These are phyloP conservation scores for Oreochromis tanganicae DNA, from an alignment of 2,113 vertebrate genomes.

Conservation along the genomic window DNA sequence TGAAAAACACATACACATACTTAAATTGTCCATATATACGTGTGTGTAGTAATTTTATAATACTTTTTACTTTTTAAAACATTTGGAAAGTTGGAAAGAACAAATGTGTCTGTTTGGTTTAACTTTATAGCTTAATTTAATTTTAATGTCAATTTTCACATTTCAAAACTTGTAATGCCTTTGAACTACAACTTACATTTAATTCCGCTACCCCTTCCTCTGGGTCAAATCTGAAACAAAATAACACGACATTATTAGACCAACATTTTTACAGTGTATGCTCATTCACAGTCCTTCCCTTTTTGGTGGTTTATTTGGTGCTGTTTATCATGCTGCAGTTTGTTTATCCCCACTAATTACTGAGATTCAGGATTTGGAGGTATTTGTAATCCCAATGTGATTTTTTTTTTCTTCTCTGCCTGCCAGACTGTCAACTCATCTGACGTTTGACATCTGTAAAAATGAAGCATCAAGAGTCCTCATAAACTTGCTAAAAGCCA, in stretches of 20 bases:
- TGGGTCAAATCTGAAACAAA: not conserved
- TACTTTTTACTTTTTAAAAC: not conserved
- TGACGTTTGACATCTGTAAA: constrained; percentile 31
- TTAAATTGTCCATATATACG: not conserved
- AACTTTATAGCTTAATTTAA: not conserved
- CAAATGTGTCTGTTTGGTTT: not conserved
- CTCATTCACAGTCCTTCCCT: not conserved
- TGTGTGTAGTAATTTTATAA: not conserved
- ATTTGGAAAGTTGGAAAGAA: not conserved
- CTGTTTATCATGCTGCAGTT: constrained; percentile 8
- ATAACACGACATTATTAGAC: not conserved
- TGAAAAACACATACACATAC: not conserved
- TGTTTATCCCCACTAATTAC: constrained; percentile 41
- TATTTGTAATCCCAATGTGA: constrained; percentile 8
- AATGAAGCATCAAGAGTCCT: constrained; percentile 38
- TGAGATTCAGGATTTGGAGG: constrained; percentile 2
- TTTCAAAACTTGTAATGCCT: not conserved
- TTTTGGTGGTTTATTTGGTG: not conserved
- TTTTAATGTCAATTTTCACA: not conserved
- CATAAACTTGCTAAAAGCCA: constrained; percentile 21
- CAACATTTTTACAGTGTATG: not conserved
- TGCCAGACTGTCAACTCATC: constrained; percentile 28
- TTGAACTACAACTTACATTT: not conserved
- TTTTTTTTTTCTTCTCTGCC: not conserved
- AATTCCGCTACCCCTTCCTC: not conserved